Evolutionary conservation across 2,888 invertebrate genomes (phyloP).

Genomic region (Epsilonema sp.): DNA sequence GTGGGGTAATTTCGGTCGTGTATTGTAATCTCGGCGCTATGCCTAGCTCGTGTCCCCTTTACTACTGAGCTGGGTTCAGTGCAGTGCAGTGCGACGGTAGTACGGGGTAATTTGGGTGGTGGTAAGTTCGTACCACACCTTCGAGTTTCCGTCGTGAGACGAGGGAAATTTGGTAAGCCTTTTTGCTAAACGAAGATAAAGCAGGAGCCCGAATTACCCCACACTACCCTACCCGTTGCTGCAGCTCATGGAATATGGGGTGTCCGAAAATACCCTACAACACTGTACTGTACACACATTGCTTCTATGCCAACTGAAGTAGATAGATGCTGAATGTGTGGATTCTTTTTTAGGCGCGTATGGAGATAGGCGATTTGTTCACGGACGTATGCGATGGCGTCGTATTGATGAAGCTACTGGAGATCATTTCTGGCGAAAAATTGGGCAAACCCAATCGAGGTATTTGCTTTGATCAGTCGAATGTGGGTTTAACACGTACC

Average conservation of each 20-base stretch:
- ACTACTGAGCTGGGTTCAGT: neutral
- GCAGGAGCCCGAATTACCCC: too few species aligned
- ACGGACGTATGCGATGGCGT: slow-evolving; percentile 84
- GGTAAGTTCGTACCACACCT: too few species aligned
- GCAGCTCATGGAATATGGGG: neutral
- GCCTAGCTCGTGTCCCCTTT: neutral
- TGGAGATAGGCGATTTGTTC: slow-evolving; percentile 95
- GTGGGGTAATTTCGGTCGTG: too few species aligned
- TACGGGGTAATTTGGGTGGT: neutral
- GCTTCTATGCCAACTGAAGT: too few species aligned
- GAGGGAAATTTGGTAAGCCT: too few species aligned
- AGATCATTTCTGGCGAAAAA: slow-evolving; percentile 95
- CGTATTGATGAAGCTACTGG: slow-evolving; percentile 70
- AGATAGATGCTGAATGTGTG: too few species aligned
- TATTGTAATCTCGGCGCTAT: neutral
- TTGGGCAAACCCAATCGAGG: slow-evolving; percentile 67
- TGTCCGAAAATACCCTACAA: too few species aligned
- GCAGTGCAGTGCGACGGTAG: neutral
- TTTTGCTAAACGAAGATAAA: too few species aligned
- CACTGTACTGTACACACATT: too few species aligned
- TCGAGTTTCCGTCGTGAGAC: too few species aligned
- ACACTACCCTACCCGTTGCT: neutral
- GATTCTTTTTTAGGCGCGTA: slow-evolving; percentile 65
- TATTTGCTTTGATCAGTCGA: too few species aligned
- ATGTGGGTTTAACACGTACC: too few species aligned